These are phyloP conservation scores for Pardosa pseudoannulata DNA, from an alignment of 2,888 invertebrate species.

Conservation along the genomic window DNA sequence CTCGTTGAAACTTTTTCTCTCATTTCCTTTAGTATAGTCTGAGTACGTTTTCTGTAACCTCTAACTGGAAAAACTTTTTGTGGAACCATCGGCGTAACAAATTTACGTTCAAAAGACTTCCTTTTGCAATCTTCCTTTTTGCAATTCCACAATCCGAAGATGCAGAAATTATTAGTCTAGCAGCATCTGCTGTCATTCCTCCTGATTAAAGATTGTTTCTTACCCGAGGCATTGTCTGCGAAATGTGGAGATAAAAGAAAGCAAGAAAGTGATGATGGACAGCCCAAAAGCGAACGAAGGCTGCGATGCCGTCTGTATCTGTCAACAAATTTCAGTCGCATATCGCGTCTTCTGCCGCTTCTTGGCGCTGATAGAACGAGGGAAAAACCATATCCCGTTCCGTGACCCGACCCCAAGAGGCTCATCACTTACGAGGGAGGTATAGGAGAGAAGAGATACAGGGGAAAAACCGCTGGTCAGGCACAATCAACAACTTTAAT, in stretches of 20 bases:
- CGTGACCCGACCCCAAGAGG: conserved; percentile 19
- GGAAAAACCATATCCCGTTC: conserved; percentile 42
- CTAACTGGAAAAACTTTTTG: no score
- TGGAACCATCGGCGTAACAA: no score
- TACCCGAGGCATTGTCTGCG: conserved; percentile 20
- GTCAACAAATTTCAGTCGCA: conserved; percentile 31
- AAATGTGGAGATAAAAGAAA: background rate
- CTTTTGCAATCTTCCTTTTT: background rate
- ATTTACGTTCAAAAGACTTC: background rate
- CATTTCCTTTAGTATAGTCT: no score
- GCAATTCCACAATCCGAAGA: background rate
- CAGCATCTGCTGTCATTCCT: background rate
- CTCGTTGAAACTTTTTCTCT: no score
- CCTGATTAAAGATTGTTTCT: background rate
- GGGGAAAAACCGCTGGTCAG: no score
- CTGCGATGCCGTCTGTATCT: conserved; percentile 27
- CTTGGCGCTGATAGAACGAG: conserved; percentile 12
- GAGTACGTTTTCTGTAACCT: no score
- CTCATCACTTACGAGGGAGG: background rate
- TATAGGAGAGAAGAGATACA: no score
- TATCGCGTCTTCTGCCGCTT: conserved; percentile 17
- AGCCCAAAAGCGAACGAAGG: background rate
- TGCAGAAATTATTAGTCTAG: background rate
- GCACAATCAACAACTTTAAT: no score
- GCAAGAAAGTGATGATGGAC: conserved; percentile 26